Base-by-base conservation (phyloP, 2,113 vertebrate genomes). In the Mormyrus iriodes region DNA sequence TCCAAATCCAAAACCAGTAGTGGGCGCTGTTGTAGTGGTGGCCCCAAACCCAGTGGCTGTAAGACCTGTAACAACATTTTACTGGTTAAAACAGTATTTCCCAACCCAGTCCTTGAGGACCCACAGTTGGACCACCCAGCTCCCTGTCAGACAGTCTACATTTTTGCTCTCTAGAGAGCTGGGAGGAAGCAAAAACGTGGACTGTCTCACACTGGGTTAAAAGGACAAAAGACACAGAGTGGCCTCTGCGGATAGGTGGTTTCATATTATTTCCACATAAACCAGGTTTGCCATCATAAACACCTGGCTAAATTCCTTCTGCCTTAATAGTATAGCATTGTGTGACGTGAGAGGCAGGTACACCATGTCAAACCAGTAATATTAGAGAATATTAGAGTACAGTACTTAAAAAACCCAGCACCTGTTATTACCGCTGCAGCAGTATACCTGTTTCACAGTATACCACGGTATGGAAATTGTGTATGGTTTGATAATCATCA, bases 1-100 rank as follows among this genome's bases (percentile, higher is more conserved):
- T 89, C 95, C 95, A 90, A 97, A 97, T 35, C 95, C 93, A 89
- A 97, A 97, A 89, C 96, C 96, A 27, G 96, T 93, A 84, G 95
- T 92, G 31, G 95, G 93, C 27, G 95, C 91, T 85, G 95, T 94
- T 49, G 95, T 95, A 46, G 95, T 93, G 19, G 95, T 76, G 6
- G 92, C 92, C 88, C 96, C 96, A 90, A 97, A 97, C 53, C 95
- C 94, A 44, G 95, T 94, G 7, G 94, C 94, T 88, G 95, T 91
- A 19, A 96, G 93, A 93, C 94, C 95, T 96, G 85, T 1, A 27
- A 89, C 15, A 55, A 90, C 51, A 90, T 52, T 55, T n/a, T 48
- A 89, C 44, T 52, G 24, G 44, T 84, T 17, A 76, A 4, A 46
- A 19, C 19, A 44, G 6, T 53, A 10, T 31, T 69, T 69, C 61